phyloP scores from a whole-genome alignment of 2,888 invertebrate species.

The Esperia sulphurella region DNA sequence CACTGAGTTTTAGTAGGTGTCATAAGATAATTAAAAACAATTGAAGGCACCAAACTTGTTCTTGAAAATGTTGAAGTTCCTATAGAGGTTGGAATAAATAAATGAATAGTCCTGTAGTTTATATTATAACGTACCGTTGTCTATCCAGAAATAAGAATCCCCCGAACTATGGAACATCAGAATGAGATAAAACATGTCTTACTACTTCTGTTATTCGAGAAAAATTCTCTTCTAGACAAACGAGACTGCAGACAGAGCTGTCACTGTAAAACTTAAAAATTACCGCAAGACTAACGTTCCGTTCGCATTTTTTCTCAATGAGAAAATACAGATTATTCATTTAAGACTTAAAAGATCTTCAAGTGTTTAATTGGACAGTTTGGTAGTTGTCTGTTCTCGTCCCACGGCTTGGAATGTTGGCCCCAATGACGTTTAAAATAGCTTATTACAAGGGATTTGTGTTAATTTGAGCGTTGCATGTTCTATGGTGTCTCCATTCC shows the following conservation, averaged over 20 bases:
- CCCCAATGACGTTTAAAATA: constrained; percentile 51
- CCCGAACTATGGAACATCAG: too few relatives aligned
- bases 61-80: too few relatives aligned
- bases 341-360: constrained; percentile 19
- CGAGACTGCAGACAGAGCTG: neutral
- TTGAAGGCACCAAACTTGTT: too few relatives aligned
- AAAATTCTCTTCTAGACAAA: too few relatives aligned
- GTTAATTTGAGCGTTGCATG: constrained; percentile 33
- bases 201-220: too few relatives aligned
- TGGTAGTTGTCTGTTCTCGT: constrained; percentile 19
- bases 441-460: constrained; percentile 21
- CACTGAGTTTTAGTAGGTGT: too few relatives aligned
- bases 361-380: constrained; percentile 36
- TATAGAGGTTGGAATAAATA: too few relatives aligned
- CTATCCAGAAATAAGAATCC: too few relatives aligned
- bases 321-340: constrained; percentile 20
- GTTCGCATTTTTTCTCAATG: constrained; percentile 7
- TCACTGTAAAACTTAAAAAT: neutral
- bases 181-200: too few relatives aligned
- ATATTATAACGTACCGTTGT: too few relatives aligned
- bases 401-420: constrained; percentile 41
- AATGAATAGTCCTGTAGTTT: too few relatives aligned
- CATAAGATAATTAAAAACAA: too few relatives aligned
- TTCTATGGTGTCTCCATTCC: constrained; percentile 27
- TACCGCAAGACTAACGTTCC: constrained; percentile 4